Conservation (phyloP, 23 tunicate species). For the Corella eumyota region DNA sequence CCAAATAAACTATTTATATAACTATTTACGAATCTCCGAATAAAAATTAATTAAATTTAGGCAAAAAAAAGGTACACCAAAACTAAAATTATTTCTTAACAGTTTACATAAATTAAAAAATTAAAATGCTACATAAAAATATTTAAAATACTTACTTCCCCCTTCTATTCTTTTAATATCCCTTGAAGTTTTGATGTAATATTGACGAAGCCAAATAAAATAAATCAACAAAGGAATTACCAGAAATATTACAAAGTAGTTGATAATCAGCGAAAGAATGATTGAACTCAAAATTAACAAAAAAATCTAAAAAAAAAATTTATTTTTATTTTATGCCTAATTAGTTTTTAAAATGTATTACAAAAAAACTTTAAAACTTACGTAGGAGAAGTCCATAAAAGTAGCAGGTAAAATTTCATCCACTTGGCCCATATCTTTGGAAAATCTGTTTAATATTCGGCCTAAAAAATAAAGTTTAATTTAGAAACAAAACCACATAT, state of each 20-base stretch:
- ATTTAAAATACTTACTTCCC: constrained; percentile 40
- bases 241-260: constrained; percentile 38
- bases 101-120: too few relatives aligned
- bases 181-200: constrained; percentile 64
- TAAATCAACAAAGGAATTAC: constrained; percentile 45
- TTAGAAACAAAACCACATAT: too few relatives aligned
- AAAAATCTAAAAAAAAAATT: constrained; percentile 4
- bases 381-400: constrained; percentile 40
- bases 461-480: constrained; percentile 41
- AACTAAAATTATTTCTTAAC: too few relatives aligned
- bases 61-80: too few relatives aligned
- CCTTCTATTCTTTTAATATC: constrained; percentile 93
- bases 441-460: constrained; percentile 79
- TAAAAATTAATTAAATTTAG: too few relatives aligned
- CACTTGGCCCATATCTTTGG: constrained; percentile 90
- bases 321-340: neutral
- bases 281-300: constrained; percentile 15
- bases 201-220: constrained; percentile 53
- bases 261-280: constrained; percentile 15
- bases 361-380: constrained; percentile 13
- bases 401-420: constrained; percentile 59
- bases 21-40: too few relatives aligned
- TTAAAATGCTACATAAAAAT: too few relatives aligned
- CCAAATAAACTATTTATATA: too few relatives aligned
- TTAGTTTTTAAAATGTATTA: neutral